These are phyloP conservation scores for Nebria ingens DNA, from an alignment of 1,140 invertebrate genomes.

Conservation along the genomic window DNA sequence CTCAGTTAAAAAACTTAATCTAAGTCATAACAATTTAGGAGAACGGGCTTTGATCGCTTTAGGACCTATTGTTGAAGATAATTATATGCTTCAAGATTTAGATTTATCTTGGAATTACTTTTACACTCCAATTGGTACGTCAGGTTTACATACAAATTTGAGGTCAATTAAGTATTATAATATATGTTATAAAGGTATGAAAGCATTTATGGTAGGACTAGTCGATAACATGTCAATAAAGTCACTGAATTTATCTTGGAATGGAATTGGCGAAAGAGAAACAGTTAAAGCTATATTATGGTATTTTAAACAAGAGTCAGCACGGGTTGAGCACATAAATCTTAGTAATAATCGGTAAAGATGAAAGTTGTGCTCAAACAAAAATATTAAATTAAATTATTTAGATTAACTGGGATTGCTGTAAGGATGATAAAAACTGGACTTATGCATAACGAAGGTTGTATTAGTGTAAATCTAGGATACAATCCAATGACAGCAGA, in stretches of 20 bases:
- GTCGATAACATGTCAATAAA: constrained; percentile 17
- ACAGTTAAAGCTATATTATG: constrained; percentile 17
- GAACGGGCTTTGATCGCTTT: constrained; percentile 29
- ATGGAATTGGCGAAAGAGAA: constrained; percentile 20
- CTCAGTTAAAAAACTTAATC: constrained; percentile 29
- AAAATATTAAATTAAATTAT: not conserved
- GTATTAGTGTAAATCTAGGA: constrained; percentile 34
- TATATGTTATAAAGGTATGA: constrained; percentile 17
- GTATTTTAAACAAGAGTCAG: constrained; percentile 20
- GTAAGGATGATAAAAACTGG: constrained; percentile 16
- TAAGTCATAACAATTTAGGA: constrained; percentile 36
- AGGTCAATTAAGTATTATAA: no score
- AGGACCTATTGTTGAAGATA: constrained; percentile 32
- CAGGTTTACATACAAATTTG: not conserved
- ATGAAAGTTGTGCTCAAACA: not conserved
- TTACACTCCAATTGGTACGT: constrained; percentile 22
- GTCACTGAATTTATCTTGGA: constrained; percentile 26
- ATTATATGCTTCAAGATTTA: constrained; percentile 34
- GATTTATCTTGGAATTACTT: constrained; percentile 40
- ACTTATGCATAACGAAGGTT: constrained; percentile 28
- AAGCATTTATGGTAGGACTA: constrained; percentile 18
- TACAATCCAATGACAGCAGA: constrained; percentile 34
- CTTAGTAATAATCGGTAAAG: constrained; percentile 27
- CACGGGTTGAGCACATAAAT: constrained; percentile 22
- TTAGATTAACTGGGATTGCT: constrained; percentile 17